These are phyloP conservation scores for Drosophila sproati DNA, from an alignment of 1,140 invertebrate genomes.

Conservation along the genomic window DNA sequence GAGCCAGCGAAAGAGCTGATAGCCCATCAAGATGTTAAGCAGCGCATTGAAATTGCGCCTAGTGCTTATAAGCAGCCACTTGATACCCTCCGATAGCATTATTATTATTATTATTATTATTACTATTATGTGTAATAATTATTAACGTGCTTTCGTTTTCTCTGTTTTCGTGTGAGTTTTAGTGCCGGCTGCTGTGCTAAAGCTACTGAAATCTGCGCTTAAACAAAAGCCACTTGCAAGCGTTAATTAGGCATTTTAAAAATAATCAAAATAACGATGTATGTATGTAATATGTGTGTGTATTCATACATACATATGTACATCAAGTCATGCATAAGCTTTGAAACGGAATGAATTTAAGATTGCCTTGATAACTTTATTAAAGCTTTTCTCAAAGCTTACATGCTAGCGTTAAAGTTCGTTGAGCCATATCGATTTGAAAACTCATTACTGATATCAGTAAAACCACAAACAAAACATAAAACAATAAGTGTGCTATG, in stretches of 20 bases:
- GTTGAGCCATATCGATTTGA: constrained; percentile 25
- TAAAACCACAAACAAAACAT: neutral
- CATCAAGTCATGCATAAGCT: constrained; percentile 7
- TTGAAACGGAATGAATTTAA: constrained; percentile 7
- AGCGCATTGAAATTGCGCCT: constrained; percentile 28
- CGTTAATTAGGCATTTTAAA: constrained; percentile 30
- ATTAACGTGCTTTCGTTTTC: neutral
- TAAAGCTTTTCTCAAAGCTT: constrained; percentile 39
- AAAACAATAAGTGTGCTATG: neutral
- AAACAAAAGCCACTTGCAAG: constrained; percentile 16
- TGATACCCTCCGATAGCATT: constrained; percentile 59
- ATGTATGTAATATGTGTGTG: neutral
- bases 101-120: constrained; percentile 16
- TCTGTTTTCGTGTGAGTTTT: constrained; percentile 25
- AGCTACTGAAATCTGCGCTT: constrained; percentile 7
- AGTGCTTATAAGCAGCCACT: constrained; percentile 49
- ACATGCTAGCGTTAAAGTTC: constrained; percentile 34
- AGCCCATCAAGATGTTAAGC: constrained; percentile 62
- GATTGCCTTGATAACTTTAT: constrained; percentile 7
- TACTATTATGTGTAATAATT: neutral
- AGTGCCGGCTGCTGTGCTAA: constrained; percentile 2
- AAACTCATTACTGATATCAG: constrained; percentile 11
- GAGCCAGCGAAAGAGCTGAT: constrained; percentile 74
- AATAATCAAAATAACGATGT: constrained; percentile 6
- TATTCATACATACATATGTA: neutral